phyloP scores from a whole-genome alignment of 1,140 invertebrate genomes.

The Leptopilina boulardi region DNA sequence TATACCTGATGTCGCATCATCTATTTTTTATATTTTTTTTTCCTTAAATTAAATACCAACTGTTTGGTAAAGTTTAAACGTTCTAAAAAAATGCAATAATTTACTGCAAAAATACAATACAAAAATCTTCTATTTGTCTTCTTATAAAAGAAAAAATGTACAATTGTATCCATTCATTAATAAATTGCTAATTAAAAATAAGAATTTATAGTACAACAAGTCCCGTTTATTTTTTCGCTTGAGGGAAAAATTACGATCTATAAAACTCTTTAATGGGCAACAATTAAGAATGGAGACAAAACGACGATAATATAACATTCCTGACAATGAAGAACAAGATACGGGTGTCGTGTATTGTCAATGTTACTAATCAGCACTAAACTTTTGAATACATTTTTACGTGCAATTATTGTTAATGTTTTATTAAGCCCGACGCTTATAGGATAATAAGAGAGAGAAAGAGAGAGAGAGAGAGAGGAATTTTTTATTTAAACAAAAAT shows the following conservation, averaged over 20 bases:
- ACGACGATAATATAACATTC: slow-evolving; percentile 27
- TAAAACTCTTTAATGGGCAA: slow-evolving; percentile 27
- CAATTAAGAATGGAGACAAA: slow-evolving; percentile 27
- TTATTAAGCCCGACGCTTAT: background rate
- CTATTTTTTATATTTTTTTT: too few relatives aligned
- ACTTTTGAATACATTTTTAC: slow-evolving; percentile 7
- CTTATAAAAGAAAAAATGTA: too few relatives aligned
- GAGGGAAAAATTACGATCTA: background rate
- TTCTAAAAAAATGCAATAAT: too few relatives aligned
- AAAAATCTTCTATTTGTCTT: background rate
- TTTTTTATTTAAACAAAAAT: too few relatives aligned
- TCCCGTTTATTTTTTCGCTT: background rate
- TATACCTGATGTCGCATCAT: too few relatives aligned
- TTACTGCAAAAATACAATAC: too few relatives aligned
- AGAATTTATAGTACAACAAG: slow-evolving; percentile 1
- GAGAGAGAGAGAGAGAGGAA: too few relatives aligned
- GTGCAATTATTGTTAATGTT: slow-evolving; percentile 27
- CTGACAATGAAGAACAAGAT: slow-evolving; percentile 20
- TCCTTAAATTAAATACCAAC: too few relatives aligned
- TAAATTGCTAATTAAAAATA: slow-evolving; percentile 22
- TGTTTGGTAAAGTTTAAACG: too few relatives aligned
- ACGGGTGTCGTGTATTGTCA: slow-evolving; percentile 17
- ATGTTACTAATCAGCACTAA: slow-evolving; percentile 29
- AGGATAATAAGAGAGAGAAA: background rate
- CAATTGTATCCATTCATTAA: background rate